Evolutionary conservation across 1,140 invertebrate species (phyloP).

Genomic region (Lasioglossum baleicum): DNA sequence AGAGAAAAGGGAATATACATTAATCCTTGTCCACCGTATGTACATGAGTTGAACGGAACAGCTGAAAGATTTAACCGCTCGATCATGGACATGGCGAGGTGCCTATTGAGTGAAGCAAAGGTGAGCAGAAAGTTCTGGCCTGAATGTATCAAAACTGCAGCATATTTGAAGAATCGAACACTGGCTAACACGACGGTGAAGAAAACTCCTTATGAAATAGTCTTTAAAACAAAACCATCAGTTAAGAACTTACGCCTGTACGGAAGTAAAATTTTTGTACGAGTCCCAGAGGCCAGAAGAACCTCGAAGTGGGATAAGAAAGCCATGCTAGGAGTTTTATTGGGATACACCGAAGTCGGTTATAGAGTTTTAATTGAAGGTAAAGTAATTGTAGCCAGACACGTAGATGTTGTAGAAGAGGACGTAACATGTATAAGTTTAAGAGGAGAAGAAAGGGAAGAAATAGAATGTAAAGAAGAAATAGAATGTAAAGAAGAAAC

Average conservation of each 20-base stretch:
- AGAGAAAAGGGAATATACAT: constrained; percentile 10
- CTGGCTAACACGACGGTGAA: constrained; percentile 14
- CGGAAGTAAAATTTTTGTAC: constrained; percentile 51
- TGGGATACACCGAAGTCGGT: constrained; percentile 22
- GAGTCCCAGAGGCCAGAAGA: constrained; percentile 40
- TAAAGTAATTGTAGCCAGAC: constrained; percentile 45
- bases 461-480: neutral
- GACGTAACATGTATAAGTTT: constrained; percentile 20
- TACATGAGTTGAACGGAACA: no score
- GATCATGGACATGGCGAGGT: constrained; percentile 14
- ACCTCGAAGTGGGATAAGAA: constrained; percentile 46
- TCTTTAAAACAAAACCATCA: constrained; percentile 31
- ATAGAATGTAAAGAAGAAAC: no score
- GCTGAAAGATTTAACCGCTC: constrained; percentile 10
- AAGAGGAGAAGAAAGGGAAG: constrained; percentile 1
- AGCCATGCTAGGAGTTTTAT: constrained; percentile 37
- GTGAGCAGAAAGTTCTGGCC: neutral
- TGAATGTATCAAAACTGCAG: neutral
- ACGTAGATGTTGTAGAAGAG: constrained; percentile 54
- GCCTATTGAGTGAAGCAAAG: constrained; percentile 3
- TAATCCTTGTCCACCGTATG: neutral
- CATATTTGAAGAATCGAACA: constrained; percentile 59
- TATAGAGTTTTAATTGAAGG: constrained; percentile 43
- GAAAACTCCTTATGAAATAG: constrained; percentile 41
- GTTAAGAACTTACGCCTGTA: constrained; percentile 40